phyloP scores from a whole-genome alignment of 1,140 invertebrate species.

The Antheraea mylitta region DNA sequence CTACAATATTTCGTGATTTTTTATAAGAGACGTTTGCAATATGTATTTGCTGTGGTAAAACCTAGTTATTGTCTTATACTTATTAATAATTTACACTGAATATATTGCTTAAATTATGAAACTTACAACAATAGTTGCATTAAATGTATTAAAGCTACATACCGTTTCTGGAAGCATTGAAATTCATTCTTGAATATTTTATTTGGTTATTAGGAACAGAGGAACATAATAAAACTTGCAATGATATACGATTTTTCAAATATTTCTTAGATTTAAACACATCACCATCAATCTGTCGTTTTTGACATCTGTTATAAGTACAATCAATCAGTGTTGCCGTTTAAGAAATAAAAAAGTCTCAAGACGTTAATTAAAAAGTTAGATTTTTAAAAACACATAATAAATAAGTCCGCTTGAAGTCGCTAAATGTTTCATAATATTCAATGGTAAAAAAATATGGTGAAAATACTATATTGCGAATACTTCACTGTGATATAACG shows the following conservation, averaged over 20 bases:
- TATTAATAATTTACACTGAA: not conserved
- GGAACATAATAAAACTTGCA: slow-evolving; percentile 47
- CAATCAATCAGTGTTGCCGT: too few relatives aligned
- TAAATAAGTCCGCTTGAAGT: too few relatives aligned
- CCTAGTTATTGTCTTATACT: not conserved
- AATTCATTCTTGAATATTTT: slow-evolving; percentile 55
- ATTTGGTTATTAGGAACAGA: slow-evolving; percentile 29
- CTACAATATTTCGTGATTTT: too few relatives aligned
- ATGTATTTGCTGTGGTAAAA: not conserved
- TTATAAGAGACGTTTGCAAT: too few relatives aligned
- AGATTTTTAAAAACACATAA: too few relatives aligned
- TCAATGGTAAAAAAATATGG: too few relatives aligned
- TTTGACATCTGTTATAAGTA: slow-evolving; percentile 1
- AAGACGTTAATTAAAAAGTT: too few relatives aligned
- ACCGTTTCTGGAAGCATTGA: slow-evolving; percentile 73
- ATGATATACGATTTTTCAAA: slow-evolving; percentile 36
- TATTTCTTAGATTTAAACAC: slow-evolving; percentile 51
- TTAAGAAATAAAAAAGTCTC: too few relatives aligned
- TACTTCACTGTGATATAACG: too few relatives aligned
- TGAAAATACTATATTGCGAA: too few relatives aligned
- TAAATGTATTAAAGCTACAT: slow-evolving; percentile 16
- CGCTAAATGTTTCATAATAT: too few relatives aligned
- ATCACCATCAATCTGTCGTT: slow-evolving; percentile 57
- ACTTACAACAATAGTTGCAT: not conserved
- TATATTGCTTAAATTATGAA: too few relatives aligned